A percentile compares a stretch with the other conserved stretches of the same genome.
Evolutionary conservation across 2,888 invertebrate species (phyloP).

Genomic region (Ceriagrion tenellum): DNA sequence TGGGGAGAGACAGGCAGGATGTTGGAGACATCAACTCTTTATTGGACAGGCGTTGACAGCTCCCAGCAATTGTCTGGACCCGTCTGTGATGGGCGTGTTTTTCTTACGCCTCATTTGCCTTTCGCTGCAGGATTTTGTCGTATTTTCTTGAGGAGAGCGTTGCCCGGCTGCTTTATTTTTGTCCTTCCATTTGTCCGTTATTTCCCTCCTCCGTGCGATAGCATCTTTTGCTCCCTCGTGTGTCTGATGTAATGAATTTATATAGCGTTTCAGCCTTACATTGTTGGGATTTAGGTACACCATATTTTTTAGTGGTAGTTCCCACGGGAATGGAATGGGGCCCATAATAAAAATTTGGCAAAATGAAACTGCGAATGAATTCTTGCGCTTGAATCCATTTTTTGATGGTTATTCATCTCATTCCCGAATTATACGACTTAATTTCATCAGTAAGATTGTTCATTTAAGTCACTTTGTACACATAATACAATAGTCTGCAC

Average conservation of each 20-base stretch:
- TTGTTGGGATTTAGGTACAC: neutral
- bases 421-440: neutral
- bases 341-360: neutral
- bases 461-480: neutral
- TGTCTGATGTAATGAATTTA: conserved; percentile 8
- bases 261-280: neutral
- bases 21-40: conserved; percentile 67
- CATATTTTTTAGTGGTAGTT: neutral
- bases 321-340: neutral
- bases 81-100: conserved; percentile 67
- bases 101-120: conserved; percentile 65
- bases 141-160: conserved; percentile 54
- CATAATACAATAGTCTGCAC: neutral
- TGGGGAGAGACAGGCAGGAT: conserved; percentile 34
- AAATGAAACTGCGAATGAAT: neutral
- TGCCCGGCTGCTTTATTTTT: conserved; percentile 37
- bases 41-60: conserved; percentile 67
- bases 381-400: neutral
- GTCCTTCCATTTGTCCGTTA: conserved; percentile 42
- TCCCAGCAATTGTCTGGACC: conserved; percentile 67
- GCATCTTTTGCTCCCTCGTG: neutral
- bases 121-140: conserved; percentile 58
- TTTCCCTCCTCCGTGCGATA: neutral
- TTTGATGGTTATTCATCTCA: neutral
- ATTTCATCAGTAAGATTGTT: neutral